A percentile compares a stretch with the other conserved stretches of the same genome.
Evolutionary conservation across 1,140 invertebrate genomes (phyloP).

Genomic region (Cyrtorhinus lividipennis): DNA sequence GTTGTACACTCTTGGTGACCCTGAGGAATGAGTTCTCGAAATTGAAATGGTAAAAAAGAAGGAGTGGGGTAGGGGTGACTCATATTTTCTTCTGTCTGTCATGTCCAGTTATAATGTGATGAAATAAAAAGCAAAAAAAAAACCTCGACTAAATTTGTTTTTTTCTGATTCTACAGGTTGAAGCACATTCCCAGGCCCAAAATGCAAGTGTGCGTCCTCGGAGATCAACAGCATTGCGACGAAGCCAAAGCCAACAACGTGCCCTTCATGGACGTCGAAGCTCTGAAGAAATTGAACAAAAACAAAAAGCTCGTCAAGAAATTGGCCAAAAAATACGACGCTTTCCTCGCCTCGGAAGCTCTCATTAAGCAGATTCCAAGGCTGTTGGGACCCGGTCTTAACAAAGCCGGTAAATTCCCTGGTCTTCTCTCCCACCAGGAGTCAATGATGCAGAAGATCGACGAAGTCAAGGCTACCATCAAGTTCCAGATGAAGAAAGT

Average conservation of each 20-base stretch:
- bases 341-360: conserved; percentile 96
- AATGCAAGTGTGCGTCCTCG: conserved; percentile 96
- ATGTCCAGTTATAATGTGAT: too few relatives aligned
- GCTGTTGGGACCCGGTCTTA: conserved; percentile 94
- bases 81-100: too few relatives aligned
- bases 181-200: conserved; percentile 95
- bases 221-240: conserved; percentile 99
- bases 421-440: conserved; percentile 92
- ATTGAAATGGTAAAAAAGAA: too few relatives aligned
- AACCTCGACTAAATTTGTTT: too few relatives aligned
- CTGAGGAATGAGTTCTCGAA: too few relatives aligned
- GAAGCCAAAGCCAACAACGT: conserved; percentile 89
- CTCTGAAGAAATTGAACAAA: conserved; percentile 97
- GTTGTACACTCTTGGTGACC: too few relatives aligned
- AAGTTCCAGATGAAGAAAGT: conserved; percentile 99
- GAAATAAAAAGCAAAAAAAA: too few relatives aligned
- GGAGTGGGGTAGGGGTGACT: too few relatives aligned
- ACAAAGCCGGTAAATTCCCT: conserved; percentile 99
- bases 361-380: conserved; percentile 99
- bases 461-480: conserved; percentile 97
- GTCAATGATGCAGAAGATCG: conserved; percentile 87
- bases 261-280: conserved; percentile 95
- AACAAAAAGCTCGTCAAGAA: conserved; percentile 99
- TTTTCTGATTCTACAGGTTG: conserved; percentile 56
- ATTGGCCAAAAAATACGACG: conserved; percentile 88